A percentile compares a stretch with the other conserved stretches of the same genome.
Evolutionary conservation across 2,797 vertebrate species (phyloP).

Genomic region (Percopsis omiscomaycus): DNA sequence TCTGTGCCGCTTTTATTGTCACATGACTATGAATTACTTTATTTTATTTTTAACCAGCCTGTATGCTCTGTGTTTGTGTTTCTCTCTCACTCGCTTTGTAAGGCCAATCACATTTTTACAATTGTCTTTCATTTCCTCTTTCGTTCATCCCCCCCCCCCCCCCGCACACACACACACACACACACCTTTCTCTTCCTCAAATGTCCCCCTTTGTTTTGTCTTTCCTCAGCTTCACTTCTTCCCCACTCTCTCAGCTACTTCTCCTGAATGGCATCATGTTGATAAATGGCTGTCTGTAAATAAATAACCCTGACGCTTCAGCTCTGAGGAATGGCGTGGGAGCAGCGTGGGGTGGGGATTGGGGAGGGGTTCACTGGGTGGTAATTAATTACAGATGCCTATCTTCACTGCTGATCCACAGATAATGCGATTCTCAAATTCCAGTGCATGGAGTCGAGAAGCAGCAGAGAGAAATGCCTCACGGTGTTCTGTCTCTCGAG

Average conservation of each 20-base stretch:
- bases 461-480: conserved; percentile 38
- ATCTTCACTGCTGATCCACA: conserved; percentile 64
- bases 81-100: background rate
- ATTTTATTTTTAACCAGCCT: background rate
- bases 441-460: conserved; percentile 36
- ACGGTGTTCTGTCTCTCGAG: conserved; percentile 23
- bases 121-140: too few species aligned
- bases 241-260: conserved; percentile 30
- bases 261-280: conserved; percentile 26
- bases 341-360: conserved; percentile 45
- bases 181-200: background rate
- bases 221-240: conserved; percentile 43
- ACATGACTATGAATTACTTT: background rate
- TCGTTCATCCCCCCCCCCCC: too few species aligned
- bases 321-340: conserved; percentile 55
- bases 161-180: too few species aligned
- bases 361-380: conserved; percentile 28
- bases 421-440: conserved; percentile 66
- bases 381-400: conserved; percentile 62
- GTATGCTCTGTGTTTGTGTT: background rate
- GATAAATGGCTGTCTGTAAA: conserved; percentile 56
- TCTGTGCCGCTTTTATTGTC: conserved; percentile 27
- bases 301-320: conserved; percentile 53
- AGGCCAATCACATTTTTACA: too few species aligned
- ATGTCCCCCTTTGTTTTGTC: background rate